Percentiles rank a stretch among this genome's conserved stretches.
These are phyloP conservation scores for Astatoreochromis straeleni DNA, from an alignment of 2,113 vertebrate genomes.

Conservation along the genomic window DNA sequence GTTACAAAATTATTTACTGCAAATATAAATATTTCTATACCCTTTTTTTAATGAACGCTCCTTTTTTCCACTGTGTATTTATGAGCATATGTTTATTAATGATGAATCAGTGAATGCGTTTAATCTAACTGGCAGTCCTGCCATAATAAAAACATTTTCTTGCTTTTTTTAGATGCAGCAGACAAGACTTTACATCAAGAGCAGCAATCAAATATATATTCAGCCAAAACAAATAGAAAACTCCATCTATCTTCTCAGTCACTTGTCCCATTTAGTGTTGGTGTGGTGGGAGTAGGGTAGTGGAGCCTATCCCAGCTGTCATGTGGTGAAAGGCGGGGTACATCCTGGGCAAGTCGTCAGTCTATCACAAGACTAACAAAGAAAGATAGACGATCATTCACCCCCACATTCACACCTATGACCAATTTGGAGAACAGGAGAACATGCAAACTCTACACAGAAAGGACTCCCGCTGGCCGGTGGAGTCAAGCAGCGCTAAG, in stretches of 20 bases:
- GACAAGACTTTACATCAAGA: neutral
- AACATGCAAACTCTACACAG: neutral
- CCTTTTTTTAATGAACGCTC: no score
- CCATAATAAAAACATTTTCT: neutral
- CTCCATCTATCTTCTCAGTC: neutral
- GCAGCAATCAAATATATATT: neutral
- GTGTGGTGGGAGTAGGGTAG: neutral
- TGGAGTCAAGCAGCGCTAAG: neutral
- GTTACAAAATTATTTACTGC: neutral
- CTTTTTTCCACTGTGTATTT: neutral
- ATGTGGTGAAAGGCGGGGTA: neutral
- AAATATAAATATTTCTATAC: neutral
- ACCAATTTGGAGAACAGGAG: neutral
- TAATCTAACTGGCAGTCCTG: neutral
- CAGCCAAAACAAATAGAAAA: neutral
- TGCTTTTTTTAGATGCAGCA: neutral
- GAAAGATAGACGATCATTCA: neutral
- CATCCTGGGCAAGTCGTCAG: neutral
- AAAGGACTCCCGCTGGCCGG: neutral
- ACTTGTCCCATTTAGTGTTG: neutral
- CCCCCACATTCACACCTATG: neutral
- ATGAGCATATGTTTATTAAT: neutral
- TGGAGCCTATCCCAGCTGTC: neutral
- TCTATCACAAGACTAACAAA: neutral
- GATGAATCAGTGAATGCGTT: neutral